phyloP scores from a whole-genome alignment of 2,888 invertebrate genomes.

The Coronaproctus castanopsis region DNA sequence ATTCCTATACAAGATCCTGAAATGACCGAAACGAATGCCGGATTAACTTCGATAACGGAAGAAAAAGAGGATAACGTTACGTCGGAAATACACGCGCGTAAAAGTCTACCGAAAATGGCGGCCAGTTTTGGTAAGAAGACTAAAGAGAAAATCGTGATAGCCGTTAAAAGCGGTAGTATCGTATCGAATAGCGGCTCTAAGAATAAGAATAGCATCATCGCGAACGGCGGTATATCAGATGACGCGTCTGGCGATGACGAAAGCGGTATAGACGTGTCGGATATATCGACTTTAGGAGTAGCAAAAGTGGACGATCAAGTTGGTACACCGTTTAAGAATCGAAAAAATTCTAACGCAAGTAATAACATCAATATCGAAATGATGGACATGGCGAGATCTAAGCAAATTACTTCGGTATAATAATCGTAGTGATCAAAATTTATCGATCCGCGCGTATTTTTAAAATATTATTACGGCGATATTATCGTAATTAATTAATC shows the following conservation, averaged over 20 bases:
- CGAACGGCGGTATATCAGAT: conserved; percentile 15
- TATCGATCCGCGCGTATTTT: no score
- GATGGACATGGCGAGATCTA: no score
- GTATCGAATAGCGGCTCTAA: background rate
- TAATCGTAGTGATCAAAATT: no score
- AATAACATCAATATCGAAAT: no score
- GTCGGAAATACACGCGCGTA: conserved; percentile 15
- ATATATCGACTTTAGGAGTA: no score
- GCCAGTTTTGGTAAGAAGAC: conserved; percentile 23
- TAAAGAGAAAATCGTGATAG: conserved; percentile 19
- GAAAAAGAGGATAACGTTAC: conserved; percentile 35
- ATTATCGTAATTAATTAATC: no score
- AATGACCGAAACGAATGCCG: conserved; percentile 31
- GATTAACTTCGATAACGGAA: conserved; percentile 45
- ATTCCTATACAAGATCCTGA: conserved; percentile 65
- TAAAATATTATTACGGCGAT: no score
- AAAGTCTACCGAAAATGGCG: conserved; percentile 22
- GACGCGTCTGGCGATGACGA: conserved; percentile 19
- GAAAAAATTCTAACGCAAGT: no score
- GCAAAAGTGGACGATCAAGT: no score
- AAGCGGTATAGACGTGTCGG: conserved; percentile 19
- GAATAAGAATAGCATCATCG: conserved; percentile 1
- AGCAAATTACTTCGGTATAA: no score
- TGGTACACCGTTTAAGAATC: no score
- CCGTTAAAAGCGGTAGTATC: conserved; percentile 14